A percentile compares a stretch with the other conserved stretches of the same genome.
These are phyloP conservation scores for Athetis lepigone DNA, from an alignment of 2,888 invertebrate species.

Conservation along the genomic window DNA sequence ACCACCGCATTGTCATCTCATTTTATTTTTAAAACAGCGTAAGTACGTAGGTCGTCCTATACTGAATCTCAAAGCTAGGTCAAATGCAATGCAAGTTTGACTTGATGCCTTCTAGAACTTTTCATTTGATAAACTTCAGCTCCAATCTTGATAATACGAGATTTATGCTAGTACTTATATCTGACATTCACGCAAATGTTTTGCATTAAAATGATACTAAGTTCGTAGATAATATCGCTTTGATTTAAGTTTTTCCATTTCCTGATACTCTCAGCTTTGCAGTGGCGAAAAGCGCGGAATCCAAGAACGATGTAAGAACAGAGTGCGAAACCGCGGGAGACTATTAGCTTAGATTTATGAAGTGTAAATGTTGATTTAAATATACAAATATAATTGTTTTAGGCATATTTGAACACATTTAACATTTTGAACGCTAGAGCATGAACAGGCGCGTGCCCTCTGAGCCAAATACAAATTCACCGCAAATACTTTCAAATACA, in stretches of 20 bases:
- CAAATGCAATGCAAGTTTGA: constrained; percentile 30
- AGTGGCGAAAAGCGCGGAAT: constrained; percentile 7
- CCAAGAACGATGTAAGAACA: constrained; percentile 3
- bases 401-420: no score
- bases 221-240: constrained; percentile 20
- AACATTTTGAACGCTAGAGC: no score
- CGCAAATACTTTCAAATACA: no score
- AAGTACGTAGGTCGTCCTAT: no score
- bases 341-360: no score
- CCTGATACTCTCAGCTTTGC: constrained; percentile 2
- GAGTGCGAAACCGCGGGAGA: no score
- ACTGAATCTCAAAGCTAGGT: constrained; percentile 15
- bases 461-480: no score
- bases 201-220: constrained; percentile 29
- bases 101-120: constrained; percentile 16
- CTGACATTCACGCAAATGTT: constrained; percentile 20
- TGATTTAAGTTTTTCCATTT: constrained; percentile 38
- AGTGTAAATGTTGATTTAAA: no score
- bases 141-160: constrained; percentile 25
- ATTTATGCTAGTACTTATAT: constrained; percentile 17
- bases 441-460: no score
- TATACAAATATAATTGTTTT: no score
- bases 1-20: no score
- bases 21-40: no score
- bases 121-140: constrained; percentile 10